Evolutionary conservation across 2,888 invertebrate genomes (phyloP), one percentile per base, ranked within the genome.

Genomic region (Dryocosmus kuriphilus): DNA sequence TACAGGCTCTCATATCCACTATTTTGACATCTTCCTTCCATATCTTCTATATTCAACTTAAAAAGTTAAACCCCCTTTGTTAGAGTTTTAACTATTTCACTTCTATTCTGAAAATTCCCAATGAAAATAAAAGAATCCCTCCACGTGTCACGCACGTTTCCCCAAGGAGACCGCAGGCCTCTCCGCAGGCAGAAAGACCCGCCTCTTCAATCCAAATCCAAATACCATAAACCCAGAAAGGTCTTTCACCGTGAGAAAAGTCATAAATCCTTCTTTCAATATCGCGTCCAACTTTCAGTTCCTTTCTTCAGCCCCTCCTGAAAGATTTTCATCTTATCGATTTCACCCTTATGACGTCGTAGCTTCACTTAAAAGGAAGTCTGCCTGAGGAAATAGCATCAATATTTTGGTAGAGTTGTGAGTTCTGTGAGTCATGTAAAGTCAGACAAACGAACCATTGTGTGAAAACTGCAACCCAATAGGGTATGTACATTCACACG

Each of bases 361-460:
- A 85, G 83, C 84, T 79, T 80, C 73, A 41, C 65, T 73, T 74
- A 73, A 76, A 74, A 65, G n/a, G n/a, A 74, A 62, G 16, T 32
- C 3, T 35, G 30, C 30, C 62, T 2, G 19, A 35, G 9, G 35
- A 35, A 76, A 75, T 67, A 30, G 46, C 78, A 80, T 83, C 77
- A 85, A 86, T 87, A 85, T 88, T 88, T 87, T 85, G 86, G 84
- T 83, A 84, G 81, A 83, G 83, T 79, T 79, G 79, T 65, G 76
- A 62, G 76, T 62, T 75, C 71, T 35, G 32, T 84, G 85, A 86
- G 81, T 84, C 84, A 86, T 80, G 77, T 63, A 77, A 84, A 80
- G 73, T 75, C 79, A 81, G 84, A 87, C 85, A 86, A 84, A 83
- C 77, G 81, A 60, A 76, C 73, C 84, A 81, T 84, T 87, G 85